Evolutionary conservation across 2,113 vertebrate species (phyloP).

Genomic region (Chaetodon auriga): DNA sequence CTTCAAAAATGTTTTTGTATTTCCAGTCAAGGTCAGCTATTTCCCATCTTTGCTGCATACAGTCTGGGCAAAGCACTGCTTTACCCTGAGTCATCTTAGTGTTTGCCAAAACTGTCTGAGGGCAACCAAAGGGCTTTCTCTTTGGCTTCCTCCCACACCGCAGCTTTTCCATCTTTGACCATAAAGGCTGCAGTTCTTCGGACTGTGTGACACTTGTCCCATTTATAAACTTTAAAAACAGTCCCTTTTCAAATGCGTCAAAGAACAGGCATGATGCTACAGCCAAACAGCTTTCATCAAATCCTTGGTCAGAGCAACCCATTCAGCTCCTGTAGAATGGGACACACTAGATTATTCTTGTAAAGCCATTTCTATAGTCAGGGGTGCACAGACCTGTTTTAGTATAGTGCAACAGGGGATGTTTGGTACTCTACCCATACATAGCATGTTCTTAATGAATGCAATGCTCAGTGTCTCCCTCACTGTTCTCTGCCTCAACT

Average conservation of each 20-base stretch:
- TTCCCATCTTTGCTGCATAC: constrained; percentile 14
- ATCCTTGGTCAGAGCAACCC: not conserved
- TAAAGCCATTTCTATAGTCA: not conserved
- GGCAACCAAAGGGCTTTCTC: constrained; percentile 32
- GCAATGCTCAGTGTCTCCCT: no score
- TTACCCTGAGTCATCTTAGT: constrained; percentile 33
- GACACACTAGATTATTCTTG: not conserved
- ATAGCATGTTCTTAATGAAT: no score
- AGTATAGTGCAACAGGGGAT: no score
- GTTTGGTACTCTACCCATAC: no score
- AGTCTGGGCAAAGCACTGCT: constrained; percentile 21
- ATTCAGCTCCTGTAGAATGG: not conserved
- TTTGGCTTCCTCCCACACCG: constrained; percentile 43
- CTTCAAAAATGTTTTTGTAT: constrained; percentile 26
- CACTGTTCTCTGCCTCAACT: no score
- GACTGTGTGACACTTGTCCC: not conserved
- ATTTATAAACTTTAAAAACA: constrained; percentile 27
- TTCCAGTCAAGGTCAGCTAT: constrained; percentile 29
- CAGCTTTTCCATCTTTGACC: constrained; percentile 18
- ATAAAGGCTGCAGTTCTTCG: constrained; percentile 1
- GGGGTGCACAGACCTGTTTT: no score
- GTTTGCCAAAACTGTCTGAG: constrained; percentile 50
- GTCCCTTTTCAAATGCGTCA: constrained; percentile 9
- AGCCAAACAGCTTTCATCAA: constrained; percentile 5
- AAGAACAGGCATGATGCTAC: not conserved